Evolutionary conservation across 2,113 vertebrate species (phyloP), one percentile per base, ranked within the genome.

Genomic region (Engraulis encrasicolus): DNA sequence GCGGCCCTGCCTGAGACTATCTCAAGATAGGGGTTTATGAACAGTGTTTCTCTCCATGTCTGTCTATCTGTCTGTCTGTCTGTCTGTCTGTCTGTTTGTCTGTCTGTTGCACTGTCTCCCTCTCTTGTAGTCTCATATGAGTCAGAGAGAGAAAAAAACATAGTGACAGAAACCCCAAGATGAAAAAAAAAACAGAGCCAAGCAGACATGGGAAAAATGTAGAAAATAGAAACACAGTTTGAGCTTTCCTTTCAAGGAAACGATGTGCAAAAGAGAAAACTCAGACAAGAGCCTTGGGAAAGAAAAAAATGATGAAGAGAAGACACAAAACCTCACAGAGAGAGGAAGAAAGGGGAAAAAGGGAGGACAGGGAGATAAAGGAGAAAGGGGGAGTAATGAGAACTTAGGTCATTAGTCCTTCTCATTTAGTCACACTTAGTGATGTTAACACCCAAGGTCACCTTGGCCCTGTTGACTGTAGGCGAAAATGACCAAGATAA

Each of bases 401-500:
- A 78, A 18, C 31, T 36, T 37, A 11, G 37, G 77, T 79, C 20
- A 84, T 80, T 61, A 79, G 23, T 23, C 50, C 66, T 34, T 80
- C 23, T 54, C 4, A 74, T 14, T 3, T 27, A 34, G 27, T 71
- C 23, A 71, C 27, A 71, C 12, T 31, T 27, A 34, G 1, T 34
- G 27, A 15, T 27, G 15, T 74, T 34, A n/a, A 74, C 23, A 74
- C 27, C 15, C 66, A 74, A 74, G 34, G 27, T 71, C 31, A 74
- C 66, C 66, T 74, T 74, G 40, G 4, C 66, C 12, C 11, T 74
- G 27, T 14, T 17, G 31, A 34, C 66, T 74, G 31, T 23, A 61
- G 58, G 1, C 27, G 23, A 19, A 74, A 34, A 34, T 15, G 31
- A 11, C 23, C 11, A 34, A 15, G 17, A 15, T 74, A 74, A 74